A percentile compares a stretch with the other conserved stretches of the same genome.
phyloP scores from a whole-genome alignment of 2,797 vertebrate genomes.

The Ctenochaetus hawaiiensis region DNA sequence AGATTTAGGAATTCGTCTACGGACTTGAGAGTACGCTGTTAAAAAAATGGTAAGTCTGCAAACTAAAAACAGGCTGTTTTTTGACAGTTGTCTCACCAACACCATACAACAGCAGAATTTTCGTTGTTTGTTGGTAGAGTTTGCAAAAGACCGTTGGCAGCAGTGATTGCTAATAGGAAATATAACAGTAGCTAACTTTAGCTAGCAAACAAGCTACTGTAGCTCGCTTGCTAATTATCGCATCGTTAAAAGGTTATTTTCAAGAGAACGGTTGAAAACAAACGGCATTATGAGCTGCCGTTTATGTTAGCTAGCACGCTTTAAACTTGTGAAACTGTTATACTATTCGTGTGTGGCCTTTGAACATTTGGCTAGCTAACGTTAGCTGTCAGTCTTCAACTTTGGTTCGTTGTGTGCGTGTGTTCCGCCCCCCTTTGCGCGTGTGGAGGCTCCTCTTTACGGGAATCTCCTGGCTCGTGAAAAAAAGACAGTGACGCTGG shows the following conservation, averaged over 20 bases:
- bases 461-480: slow-evolving; percentile 51
- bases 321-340: fast-evolving
- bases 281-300: not conserved
- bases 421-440: slow-evolving; percentile 38
- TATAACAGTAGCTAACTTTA: slow-evolving; percentile 69
- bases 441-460: slow-evolving; percentile 49
- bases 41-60: slow-evolving; percentile 75
- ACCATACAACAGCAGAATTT: fast-evolving
- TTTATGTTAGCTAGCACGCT: not conserved
- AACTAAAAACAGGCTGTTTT: not conserved
- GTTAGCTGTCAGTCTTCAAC: slow-evolving; percentile 58
- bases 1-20: slow-evolving; percentile 78
- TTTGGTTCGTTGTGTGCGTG: slow-evolving; percentile 44
- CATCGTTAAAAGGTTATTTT: slow-evolving; percentile 13
- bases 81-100: fast-evolving
- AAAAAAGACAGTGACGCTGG: slow-evolving; percentile 29
- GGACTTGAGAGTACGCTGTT: slow-evolving; percentile 68
- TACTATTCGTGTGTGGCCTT: not conserved
- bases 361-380: slow-evolving; percentile 21
- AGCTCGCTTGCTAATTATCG: slow-evolving; percentile 38
- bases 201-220: slow-evolving; percentile 74
- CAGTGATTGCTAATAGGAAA: slow-evolving; percentile 51
- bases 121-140: not conserved
- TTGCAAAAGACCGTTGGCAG: slow-evolving; percentile 10
- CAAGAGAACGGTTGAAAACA: not conserved